These are phyloP conservation scores for Drosophila malerkotliana DNA, from an alignment of 1,140 invertebrate genomes.

Conservation along the genomic window DNA sequence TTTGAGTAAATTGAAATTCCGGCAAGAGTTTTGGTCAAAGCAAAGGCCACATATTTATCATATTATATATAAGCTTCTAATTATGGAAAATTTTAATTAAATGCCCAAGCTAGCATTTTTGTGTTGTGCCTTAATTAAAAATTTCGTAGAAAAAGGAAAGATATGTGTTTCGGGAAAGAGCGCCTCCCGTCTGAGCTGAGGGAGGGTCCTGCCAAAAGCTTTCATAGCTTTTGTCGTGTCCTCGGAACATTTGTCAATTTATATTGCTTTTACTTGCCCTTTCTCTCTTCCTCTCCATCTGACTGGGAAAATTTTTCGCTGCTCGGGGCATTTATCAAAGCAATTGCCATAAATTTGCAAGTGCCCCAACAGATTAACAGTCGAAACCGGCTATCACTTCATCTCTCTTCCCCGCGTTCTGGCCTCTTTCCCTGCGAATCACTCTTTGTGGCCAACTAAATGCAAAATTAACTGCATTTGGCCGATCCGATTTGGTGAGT, in stretches of 20 bases:
- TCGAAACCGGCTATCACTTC: conserved; percentile 48
- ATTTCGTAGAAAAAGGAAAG: conserved; percentile 30
- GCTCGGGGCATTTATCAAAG: conserved; percentile 53
- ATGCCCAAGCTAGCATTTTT: conserved; percentile 47
- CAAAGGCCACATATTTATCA: not conserved
- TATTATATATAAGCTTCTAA: conserved; percentile 58
- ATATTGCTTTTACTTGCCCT: conserved; percentile 52
- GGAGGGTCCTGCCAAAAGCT: conserved; percentile 7
- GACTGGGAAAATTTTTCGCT: conserved; percentile 27
- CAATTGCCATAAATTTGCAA: conserved; percentile 73
- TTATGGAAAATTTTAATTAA: conserved; percentile 69
- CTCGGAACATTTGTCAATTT: conserved; percentile 62
- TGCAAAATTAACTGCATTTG: conserved; percentile 70
- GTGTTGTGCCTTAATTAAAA: conserved; percentile 69
- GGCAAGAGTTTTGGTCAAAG: conserved; percentile 32
- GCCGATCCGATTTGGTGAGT: conserved; percentile 42
- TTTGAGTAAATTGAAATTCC: conserved; percentile 64
- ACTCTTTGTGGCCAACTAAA: conserved; percentile 67
- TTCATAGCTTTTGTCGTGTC: conserved; percentile 37
- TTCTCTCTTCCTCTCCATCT: not conserved
- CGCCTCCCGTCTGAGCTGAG: not conserved
- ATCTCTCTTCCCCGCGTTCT: not conserved
- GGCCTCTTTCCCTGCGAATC: conserved; percentile 13
- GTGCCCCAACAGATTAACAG: conserved; percentile 71
- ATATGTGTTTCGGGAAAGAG: no score